Base-by-base conservation (phyloP, 2,797 vertebrate species). In the Platyrinchus mystaceus region DNA sequence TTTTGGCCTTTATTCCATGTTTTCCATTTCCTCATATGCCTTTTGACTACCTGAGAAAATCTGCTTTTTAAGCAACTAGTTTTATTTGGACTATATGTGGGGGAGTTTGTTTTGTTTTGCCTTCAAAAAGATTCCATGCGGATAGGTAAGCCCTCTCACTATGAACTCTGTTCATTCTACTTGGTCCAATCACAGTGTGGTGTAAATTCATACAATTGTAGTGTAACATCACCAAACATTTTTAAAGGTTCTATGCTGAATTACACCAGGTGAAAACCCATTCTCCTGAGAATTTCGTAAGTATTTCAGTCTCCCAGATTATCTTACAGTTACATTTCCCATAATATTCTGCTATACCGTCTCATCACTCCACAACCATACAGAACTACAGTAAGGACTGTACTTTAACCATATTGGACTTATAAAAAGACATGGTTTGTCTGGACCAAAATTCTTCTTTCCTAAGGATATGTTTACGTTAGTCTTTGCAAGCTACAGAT, bases 401-500 rank as follows among this genome's bases (percentile, higher is more conserved):
- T 76, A 85, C 69, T 68, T 95, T 87, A 86, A 91, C 70, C 79
- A 78, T 26, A 84, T 1, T 71, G 39, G 50, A 56, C 75, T 90
- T 60, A 81, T 44, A 73, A 76, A 43, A 74, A 67, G 62, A 28
- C 49, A 78, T 34, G 46, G 32, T 66, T 76, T 93, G 62, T 91
- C 41, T 22, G 10, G 46, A 75, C 59, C 81, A 95, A 93, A 95
- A 93, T 17, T 64, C 64, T 85, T 47, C 55, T 46, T 92, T 89
- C 73, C 60, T 85, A 84, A 43, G 26, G 14, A 19, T 67, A 85
- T 8, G 6, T 68, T 96, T 90, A 70, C 23, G 75, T 56, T 79
- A 90, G 50, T 47, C 75, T 93, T 88, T 74, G 41, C 58, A 93
- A 94, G 37, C 41, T 44, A 44, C 15, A 64, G 15, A 64, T 64